Evolutionary conservation across 2,797 vertebrate genomes (phyloP), one percentile per base, ranked within the genome.

Genomic region (Cryptoblepharus egeriae): DNA sequence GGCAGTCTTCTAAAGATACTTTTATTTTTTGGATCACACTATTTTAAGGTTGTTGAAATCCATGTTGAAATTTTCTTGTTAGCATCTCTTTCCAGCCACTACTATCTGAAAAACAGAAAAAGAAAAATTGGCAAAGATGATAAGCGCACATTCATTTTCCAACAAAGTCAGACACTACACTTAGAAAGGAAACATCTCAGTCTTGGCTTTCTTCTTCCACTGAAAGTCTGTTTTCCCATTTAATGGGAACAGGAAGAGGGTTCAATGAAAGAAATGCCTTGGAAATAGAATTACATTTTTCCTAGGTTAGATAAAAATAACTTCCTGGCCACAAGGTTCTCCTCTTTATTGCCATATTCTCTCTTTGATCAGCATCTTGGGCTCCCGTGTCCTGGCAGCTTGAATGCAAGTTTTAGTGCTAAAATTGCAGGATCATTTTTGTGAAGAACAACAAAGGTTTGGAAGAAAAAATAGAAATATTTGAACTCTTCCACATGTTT

Each of bases 401-500:
- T 90, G 91, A 88, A 90, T 86, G 86, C 84, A 89, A 88, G 77
- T 89, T 93, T 91, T 89, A 93, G 88, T 90, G 86, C 90, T 86
- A 89, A 88, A 85, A 88, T 4, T 87, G 83, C 81, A 83, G 77
- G 83, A 70, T 82, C 49, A 9, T 60, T 42, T 91, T 85, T 87
- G 85, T 91, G 75, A 79, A 85, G 87, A 79, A 88, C 87, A 91
- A 81, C 81, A 93, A 87, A 87, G 87, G 67, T 68, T 90, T 91
- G 90, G 82, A 88, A 92, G 91, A 79, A 79, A 87, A 90, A 86
- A 88, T 83, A 91, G 80, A 88, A 90, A 88, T 86, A 37, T n/a
- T 74, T 93, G 90, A 93, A 93, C 87, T 91, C 91, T 94, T 92
- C 88, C 92, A 93, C 90, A 93, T 91, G 92, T 93, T 87, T 85